phyloP scores from a whole-genome alignment of 2,888 invertebrate genomes.

The Pammene fasciana region DNA sequence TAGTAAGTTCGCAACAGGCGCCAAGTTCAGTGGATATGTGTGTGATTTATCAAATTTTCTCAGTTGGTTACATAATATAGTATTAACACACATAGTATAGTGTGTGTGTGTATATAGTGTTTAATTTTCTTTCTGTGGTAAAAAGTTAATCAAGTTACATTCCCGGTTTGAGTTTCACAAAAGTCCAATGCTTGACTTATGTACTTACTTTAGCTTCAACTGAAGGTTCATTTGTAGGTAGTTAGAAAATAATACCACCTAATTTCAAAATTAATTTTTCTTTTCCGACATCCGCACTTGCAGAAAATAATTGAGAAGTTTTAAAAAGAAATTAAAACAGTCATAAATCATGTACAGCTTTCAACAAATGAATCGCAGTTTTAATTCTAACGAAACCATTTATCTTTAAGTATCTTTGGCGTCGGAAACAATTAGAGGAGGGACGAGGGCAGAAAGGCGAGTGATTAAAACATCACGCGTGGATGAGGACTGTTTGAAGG shows the following conservation, averaged over 20 bases:
- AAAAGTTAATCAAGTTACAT: neutral
- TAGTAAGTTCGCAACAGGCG: neutral
- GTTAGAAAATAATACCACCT: slow-evolving; percentile 4
- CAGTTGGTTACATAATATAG: no score
- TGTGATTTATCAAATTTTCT: slow-evolving; percentile 3
- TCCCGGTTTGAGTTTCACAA: neutral
- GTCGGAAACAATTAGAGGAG: slow-evolving; percentile 39
- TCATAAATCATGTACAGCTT: slow-evolving; percentile 36
- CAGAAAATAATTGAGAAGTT: slow-evolving; percentile 17
- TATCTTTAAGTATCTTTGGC: slow-evolving; percentile 37
- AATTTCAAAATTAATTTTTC: slow-evolving; percentile 18
- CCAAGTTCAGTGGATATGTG: neutral
- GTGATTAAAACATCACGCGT: slow-evolving; percentile 44
- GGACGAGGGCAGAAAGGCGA: slow-evolving; percentile 28
- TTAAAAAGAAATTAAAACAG: slow-evolving; percentile 37
- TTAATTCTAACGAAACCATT: slow-evolving; percentile 36
- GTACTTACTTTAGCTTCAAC: neutral
- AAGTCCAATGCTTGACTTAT: neutral
- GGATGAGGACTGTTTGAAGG: slow-evolving; percentile 40
- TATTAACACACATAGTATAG: no score
- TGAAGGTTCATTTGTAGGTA: neutral
- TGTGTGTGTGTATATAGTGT: no score
- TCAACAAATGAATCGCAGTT: slow-evolving; percentile 35
- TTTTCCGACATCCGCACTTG: slow-evolving; percentile 3
- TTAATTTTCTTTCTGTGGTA: neutral